These are phyloP conservation scores for Meandrusa payeni DNA, from an alignment of 2,888 invertebrate species.

Conservation along the genomic window DNA sequence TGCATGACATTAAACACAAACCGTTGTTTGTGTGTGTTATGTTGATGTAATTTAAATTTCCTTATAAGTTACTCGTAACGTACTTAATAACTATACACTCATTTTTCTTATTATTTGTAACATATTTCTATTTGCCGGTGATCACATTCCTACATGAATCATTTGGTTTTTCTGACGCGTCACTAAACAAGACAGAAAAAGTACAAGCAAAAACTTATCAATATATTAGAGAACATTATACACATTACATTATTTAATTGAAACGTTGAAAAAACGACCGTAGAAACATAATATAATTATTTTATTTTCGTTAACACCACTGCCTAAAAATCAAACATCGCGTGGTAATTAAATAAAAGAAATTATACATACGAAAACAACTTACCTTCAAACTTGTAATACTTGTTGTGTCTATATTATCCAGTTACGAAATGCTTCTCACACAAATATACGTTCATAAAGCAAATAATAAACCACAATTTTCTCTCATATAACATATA, in stretches of 20 bases:
- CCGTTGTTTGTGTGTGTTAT: too few relatives aligned
- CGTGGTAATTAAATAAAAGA: conserved; percentile 10
- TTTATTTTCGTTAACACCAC: not conserved
- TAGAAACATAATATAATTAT: not conserved
- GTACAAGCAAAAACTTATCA: conserved; percentile 1
- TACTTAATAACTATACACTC: too few relatives aligned
- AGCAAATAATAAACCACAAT: conserved; percentile 54
- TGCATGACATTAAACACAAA: too few relatives aligned
- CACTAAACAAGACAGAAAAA: conserved; percentile 25
- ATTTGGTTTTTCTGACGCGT: conserved; percentile 51
- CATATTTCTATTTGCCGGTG: conserved; percentile 7
- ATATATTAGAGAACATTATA: conserved; percentile 6
- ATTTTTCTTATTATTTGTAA: not conserved
- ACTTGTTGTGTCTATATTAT: conserved; percentile 40
- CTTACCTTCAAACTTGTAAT: conserved; percentile 47
- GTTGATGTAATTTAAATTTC: too few relatives aligned
- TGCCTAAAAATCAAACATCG: not conserved
- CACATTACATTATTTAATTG: not conserved
- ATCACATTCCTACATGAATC: conserved; percentile 51
- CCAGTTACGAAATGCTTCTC: conserved; percentile 42
- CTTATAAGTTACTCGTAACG: too few relatives aligned
- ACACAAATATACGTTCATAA: conserved; percentile 52
- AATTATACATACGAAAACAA: conserved; percentile 7
- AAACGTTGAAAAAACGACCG: not conserved
- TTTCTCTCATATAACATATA: conserved; percentile 49